Conservation (phyloP, 2,797 vertebrate species). For the Hapalemur alaotrensis region DNA sequence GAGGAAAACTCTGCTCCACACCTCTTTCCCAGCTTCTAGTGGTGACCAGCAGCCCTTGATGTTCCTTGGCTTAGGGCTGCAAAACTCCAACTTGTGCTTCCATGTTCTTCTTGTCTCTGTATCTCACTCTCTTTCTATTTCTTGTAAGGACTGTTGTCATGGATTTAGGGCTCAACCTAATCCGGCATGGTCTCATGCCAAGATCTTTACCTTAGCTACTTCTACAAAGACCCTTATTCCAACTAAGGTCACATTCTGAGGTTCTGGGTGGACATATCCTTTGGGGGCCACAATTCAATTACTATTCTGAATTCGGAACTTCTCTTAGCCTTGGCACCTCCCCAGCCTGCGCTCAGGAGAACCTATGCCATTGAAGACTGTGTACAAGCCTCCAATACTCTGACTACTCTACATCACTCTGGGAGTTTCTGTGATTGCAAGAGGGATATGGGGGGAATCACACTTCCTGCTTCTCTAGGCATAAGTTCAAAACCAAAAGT, state of each 20-base stretch:
- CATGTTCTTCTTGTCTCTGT: not conserved
- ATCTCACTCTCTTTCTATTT: not conserved
- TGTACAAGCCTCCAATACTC: not conserved
- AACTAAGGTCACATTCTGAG: not conserved
- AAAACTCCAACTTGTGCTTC: not conserved
- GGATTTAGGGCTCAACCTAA: not conserved
- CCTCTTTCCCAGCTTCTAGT: not conserved
- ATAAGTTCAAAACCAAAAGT: not conserved
- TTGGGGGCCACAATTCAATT: not conserved
- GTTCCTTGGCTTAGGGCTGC: not conserved
- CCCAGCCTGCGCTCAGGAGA: not conserved
- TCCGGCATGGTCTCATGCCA: not conserved
- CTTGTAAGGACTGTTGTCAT: not conserved
- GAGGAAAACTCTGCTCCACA: not conserved
- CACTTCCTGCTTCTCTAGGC: not conserved
- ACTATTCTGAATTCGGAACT: not conserved
- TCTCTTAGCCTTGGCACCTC: not conserved
- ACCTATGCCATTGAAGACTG: not conserved
- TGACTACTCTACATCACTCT: not conserved
- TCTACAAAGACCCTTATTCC: not conserved
- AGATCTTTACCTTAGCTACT: not conserved
- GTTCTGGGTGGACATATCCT: not conserved
- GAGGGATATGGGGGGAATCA: not conserved
- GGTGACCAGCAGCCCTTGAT: not conserved
- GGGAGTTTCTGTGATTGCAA: not conserved